Percentiles rank a stretch among this genome's conserved stretches.
These are phyloP conservation scores for Sebastes iracundus DNA, from an alignment of 2,797 vertebrate species.

Conservation along the genomic window DNA sequence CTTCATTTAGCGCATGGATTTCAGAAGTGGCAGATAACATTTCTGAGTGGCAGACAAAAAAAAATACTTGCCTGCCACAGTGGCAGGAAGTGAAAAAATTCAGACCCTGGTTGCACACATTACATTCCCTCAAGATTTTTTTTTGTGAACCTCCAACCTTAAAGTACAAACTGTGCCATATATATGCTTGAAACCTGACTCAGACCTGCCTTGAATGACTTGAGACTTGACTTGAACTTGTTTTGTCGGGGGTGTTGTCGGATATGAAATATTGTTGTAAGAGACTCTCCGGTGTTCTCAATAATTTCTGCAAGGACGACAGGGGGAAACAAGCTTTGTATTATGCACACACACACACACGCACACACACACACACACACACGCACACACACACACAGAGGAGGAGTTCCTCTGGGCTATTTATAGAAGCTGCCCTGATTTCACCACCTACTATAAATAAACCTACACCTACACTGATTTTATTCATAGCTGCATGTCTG, in stretches of 20 bases:
- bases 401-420: constrained; percentile 52
- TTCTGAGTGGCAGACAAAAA: no score
- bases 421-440: constrained; percentile 55
- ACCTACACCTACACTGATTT: constrained; percentile 19
- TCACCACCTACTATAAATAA: constrained; percentile 40
- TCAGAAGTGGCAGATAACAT: no score
- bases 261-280: not conserved
- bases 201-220: no score
- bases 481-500: not conserved
- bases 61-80: no score
- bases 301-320: not conserved
- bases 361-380: not conserved
- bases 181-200: no score
- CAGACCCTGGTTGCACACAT: no score
- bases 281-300: not conserved
- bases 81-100: no score
- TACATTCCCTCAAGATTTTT: no score
- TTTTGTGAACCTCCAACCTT: no score
- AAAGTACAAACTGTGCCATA: no score
- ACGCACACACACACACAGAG: not conserved
- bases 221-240: no score
- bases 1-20: no score
- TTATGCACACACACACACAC: not conserved
- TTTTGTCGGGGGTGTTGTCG: not conserved
- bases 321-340: constrained; percentile 1